Base-by-base conservation (phyloP, 1,140 invertebrate genomes). In the Wiebesia pumilae region DNA sequence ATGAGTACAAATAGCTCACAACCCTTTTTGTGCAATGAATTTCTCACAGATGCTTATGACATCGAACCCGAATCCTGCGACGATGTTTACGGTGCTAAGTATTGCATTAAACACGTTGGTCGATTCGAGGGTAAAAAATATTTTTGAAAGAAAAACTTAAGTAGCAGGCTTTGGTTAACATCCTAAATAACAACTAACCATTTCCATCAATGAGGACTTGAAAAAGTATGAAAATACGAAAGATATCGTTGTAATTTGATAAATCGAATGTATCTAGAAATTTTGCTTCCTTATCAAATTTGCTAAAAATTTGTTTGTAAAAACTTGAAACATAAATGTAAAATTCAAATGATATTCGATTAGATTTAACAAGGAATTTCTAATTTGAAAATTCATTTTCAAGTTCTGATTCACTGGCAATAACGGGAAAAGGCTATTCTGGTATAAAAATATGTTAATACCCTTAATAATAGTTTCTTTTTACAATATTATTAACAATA, bases 81-180 rank as follows among this genome's bases (percentile, higher is more conserved):
- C 88, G 94, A 95, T 88, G 96, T 99, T 88, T 97, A 97, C 90
- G 96, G 96, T 89, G 97, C 97, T 16, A 95, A 96, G 89, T 99
- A 96, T 94, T 99, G 98, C 93, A 96, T 99, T 87, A 99, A 99
- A 95, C 97, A 98, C 89, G 97, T 97, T 85, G 98, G 98, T 84
- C 95, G 98, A 90, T 99, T 96, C 92, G 98, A 98, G 97, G 98
- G 98, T 98, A 95, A 93, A 62, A 94, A 90, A 77, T 82, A 65
- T 16, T 82, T 58, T 43, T 75, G 65, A 79, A 33, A 38, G n/a
- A 75, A 75, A n/a, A 43, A 27, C 38, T n/a, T 43, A n/a, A 43
- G 38, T 43, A 43, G 71, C 40, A 43, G 71, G 71, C 24, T 75
- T 75, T 43, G 24, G 38, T 43, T 75, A 43, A 75, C 27, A 43